These are phyloP conservation scores for Drosophila insularis DNA, from an alignment of 1,140 invertebrate species.

Conservation along the genomic window DNA sequence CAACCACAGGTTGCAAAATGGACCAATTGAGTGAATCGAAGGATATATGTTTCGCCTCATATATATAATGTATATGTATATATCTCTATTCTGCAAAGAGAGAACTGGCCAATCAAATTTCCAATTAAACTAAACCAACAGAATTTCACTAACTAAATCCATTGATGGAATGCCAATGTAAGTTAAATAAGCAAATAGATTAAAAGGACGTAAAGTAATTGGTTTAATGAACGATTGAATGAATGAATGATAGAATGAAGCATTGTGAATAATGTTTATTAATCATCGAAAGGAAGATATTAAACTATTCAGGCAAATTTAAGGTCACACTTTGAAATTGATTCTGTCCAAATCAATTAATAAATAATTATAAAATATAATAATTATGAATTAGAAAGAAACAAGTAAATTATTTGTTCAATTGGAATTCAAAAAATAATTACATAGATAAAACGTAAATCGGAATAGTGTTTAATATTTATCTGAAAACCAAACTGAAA, in stretches of 20 bases:
- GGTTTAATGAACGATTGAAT: not conserved
- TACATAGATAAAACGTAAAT: too few relatives aligned
- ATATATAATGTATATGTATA: not conserved
- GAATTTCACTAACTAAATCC: conserved; percentile 17
- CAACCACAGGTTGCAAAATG: conserved; percentile 24
- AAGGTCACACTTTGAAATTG: too few relatives aligned
- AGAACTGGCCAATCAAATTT: conserved; percentile 35
- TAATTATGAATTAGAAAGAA: too few relatives aligned
- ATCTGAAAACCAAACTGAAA: too few relatives aligned
- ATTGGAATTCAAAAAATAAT: too few relatives aligned
- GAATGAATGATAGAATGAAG: not conserved
- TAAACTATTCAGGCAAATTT: not conserved
- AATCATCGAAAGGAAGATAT: not conserved
- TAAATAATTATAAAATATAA: too few relatives aligned
- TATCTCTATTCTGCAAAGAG: not conserved
- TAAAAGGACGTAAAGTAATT: not conserved
- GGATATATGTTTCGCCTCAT: not conserved
- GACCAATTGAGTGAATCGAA: not conserved
- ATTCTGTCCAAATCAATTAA: too few relatives aligned
- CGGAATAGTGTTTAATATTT: too few relatives aligned
- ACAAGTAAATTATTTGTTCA: too few relatives aligned
- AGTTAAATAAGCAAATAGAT: conserved; percentile 26
- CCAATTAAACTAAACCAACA: conserved; percentile 66
- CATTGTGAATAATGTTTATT: not conserved
- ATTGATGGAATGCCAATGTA: conserved; percentile 30